phyloP scores from a whole-genome alignment of 2,888 invertebrate genomes.

The Sipha maydis region DNA sequence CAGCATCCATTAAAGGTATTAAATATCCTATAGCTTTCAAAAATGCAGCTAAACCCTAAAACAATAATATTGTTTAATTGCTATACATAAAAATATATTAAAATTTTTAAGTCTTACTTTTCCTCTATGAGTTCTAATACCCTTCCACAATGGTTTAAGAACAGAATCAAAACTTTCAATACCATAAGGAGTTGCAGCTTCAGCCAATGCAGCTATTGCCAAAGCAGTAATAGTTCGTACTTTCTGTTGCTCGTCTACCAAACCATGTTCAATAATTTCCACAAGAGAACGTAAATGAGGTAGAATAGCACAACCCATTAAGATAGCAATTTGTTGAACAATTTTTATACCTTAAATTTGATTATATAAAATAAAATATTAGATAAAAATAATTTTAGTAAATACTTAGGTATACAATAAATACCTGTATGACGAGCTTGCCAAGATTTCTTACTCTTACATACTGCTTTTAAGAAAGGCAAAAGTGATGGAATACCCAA shows the following conservation, averaged over 20 bases:
- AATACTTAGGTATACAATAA: not conserved
- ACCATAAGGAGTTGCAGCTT: constrained; percentile 99
- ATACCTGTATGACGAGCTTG: constrained; percentile 75
- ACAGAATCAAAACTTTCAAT: constrained; percentile 99
- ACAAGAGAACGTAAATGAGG: constrained; percentile 98
- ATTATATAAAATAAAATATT: not conserved
- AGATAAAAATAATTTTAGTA: not conserved
- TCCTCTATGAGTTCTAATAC: constrained; percentile 75
- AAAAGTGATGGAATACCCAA: constrained; percentile 96
- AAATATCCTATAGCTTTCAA: constrained; percentile 99
- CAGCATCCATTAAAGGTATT: constrained; percentile 99
- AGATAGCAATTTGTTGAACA: constrained; percentile 98
- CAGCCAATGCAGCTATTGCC: constrained; percentile 97
- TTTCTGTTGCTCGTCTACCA: constrained; percentile 99
- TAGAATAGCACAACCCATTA: constrained; percentile 99
- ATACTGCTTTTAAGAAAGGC: constrained; percentile 98
- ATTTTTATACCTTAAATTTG: constrained; percentile 92
- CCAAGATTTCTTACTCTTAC: constrained; percentile 99
- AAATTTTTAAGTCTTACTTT: constrained; percentile 68
- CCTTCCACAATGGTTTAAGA: constrained; percentile 98
- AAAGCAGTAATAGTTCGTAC: constrained; percentile 98
- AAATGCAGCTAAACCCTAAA: constrained; percentile 97
- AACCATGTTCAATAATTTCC: constrained; percentile 97
- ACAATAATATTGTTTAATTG: constrained; percentile 25
- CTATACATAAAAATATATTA: not conserved